Evolutionary conservation across 2,797 vertebrate species (phyloP).

Genomic region (Carapus acus): DNA sequence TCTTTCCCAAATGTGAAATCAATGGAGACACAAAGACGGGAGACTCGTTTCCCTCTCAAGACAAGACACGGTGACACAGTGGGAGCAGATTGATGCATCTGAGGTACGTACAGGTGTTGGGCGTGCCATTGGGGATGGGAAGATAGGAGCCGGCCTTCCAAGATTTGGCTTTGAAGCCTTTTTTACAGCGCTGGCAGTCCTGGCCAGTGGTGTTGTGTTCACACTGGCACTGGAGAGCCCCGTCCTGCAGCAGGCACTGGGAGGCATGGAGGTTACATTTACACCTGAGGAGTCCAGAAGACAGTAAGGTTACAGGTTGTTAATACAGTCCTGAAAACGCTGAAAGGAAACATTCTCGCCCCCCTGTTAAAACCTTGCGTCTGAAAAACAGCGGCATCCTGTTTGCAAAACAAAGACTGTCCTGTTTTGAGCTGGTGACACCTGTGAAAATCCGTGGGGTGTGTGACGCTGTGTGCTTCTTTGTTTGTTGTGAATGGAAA

Average conservation of each 20-base stretch:
- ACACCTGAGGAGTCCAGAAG: conserved; percentile 74
- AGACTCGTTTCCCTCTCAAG: too few species aligned
- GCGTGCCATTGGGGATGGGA: conserved; percentile 85
- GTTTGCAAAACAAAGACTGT: too few species aligned
- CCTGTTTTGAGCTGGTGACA: too few species aligned
- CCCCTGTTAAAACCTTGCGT: not conserved
- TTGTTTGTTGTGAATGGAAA: not conserved
- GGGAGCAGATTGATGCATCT: not conserved
- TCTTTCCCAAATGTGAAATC: too few species aligned
- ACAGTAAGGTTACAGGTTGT: conserved; percentile 8
- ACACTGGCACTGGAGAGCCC: conserved; percentile 92
- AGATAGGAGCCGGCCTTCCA: conserved; percentile 95
- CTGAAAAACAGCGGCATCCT: not conserved
- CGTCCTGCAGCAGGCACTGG: conserved; percentile 85
- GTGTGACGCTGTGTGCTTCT: conserved; percentile 1
- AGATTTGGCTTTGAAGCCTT: conserved; percentile 89
- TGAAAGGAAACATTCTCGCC: not conserved
- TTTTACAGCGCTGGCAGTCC: conserved; percentile 94
- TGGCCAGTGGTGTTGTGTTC: conserved; percentile 98
- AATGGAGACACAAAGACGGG: too few species aligned
- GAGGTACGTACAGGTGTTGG: conserved; percentile 86
- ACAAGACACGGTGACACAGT: not conserved
- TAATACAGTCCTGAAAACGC: conserved; percentile 21
- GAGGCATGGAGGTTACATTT: conserved; percentile 96
- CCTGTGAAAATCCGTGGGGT: too few species aligned